Evolutionary conservation across 2,113 vertebrate genomes (phyloP).

Genomic region (Amphilophus citrinellus): DNA sequence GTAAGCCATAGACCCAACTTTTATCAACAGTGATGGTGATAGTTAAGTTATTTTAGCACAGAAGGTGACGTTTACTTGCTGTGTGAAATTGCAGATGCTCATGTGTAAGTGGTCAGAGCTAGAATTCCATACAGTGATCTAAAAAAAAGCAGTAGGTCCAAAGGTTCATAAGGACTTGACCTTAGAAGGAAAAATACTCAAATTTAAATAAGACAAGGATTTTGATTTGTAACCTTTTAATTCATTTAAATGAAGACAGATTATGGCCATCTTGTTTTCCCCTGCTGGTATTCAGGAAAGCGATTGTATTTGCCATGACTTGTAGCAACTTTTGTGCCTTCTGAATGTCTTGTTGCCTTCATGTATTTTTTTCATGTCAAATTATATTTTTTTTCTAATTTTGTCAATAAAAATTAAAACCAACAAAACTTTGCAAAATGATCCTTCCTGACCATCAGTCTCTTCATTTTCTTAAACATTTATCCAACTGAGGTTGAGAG

Average conservation of each 20-base stretch:
- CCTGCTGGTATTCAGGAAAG: not conserved
- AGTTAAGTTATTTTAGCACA: too few relatives aligned
- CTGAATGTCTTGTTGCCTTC: slow-evolving; percentile 1
- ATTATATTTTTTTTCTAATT: not conserved
- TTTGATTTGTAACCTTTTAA: not conserved
- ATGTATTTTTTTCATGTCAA: not conserved
- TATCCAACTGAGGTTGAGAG: not conserved
- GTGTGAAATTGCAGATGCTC: too few relatives aligned
- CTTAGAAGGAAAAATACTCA: too few relatives aligned
- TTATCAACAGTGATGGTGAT: too few relatives aligned
- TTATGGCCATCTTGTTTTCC: not conserved
- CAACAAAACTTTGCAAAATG: not conserved
- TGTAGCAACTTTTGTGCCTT: not conserved
- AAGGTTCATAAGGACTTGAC: too few relatives aligned
- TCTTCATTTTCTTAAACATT: not conserved
- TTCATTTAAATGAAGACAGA: not conserved
- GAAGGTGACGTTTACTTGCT: too few relatives aligned
- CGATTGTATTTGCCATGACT: not conserved
- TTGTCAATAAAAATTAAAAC: not conserved
- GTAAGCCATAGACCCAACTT: too few relatives aligned
- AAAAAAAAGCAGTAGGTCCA: too few relatives aligned
- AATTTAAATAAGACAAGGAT: too few relatives aligned
- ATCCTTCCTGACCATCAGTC: not conserved
- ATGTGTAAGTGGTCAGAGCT: too few relatives aligned
- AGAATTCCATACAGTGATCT: too few relatives aligned